A percentile compares a stretch with the other conserved stretches of the same genome.
Evolutionary conservation across 2,113 vertebrate genomes (phyloP).

Genomic region (Lophochroa leadbeateri): DNA sequence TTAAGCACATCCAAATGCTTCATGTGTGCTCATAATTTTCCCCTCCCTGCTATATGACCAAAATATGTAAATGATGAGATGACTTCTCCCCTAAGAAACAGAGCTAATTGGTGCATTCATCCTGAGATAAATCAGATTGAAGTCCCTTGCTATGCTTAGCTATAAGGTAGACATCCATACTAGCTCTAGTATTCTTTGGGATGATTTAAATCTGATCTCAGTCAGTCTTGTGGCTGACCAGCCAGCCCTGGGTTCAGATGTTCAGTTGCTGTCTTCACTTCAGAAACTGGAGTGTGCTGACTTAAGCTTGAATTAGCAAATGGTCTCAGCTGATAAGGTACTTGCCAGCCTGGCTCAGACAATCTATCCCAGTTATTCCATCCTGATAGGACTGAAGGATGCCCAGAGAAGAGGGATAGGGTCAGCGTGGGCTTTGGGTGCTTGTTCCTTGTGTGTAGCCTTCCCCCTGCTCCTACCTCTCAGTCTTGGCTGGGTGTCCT

Average conservation of each 20-base stretch:
- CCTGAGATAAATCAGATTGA: neutral
- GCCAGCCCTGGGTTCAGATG: neutral
- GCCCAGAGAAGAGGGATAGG: neutral
- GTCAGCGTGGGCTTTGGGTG: accelerated
- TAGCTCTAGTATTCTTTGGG: neutral
- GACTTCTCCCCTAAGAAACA: neutral
- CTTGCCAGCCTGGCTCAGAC: neutral
- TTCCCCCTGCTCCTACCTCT: neutral
- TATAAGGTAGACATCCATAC: neutral
- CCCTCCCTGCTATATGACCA: neutral
- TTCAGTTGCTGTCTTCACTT: neutral
- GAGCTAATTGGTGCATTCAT: neutral
- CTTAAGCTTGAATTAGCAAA: neutral
- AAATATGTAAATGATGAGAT: neutral
- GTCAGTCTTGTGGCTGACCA: neutral
- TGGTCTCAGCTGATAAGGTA: neutral
- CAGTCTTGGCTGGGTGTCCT: neutral
- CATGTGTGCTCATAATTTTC: neutral
- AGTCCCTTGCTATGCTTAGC: neutral
- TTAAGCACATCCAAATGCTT: neutral
- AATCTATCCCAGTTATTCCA: neutral
- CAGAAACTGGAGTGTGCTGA: neutral
- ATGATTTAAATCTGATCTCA: neutral
- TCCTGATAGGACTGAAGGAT: neutral
- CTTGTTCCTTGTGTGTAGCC: accelerated